Evolutionary conservation across 2,888 invertebrate genomes (phyloP).

Genomic region (Azorinus chamasolen): DNA sequence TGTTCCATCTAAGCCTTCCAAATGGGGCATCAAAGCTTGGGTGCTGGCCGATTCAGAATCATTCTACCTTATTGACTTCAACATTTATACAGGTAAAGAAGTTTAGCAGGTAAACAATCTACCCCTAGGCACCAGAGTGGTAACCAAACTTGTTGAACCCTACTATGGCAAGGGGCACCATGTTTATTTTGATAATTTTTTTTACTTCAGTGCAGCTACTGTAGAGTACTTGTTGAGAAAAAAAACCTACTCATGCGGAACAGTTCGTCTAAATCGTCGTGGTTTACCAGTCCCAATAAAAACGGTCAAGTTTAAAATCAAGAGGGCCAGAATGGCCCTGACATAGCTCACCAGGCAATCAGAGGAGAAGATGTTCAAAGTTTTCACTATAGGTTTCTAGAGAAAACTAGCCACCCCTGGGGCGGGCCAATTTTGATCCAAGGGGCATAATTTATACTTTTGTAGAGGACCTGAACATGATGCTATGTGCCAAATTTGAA

Average conservation of each 20-base stretch:
- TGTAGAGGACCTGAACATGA: too few species aligned
- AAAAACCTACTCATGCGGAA: slow-evolving; percentile 19
- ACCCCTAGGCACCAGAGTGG: slow-evolving; percentile 4
- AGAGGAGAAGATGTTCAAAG: too few species aligned
- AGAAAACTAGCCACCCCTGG: too few species aligned
- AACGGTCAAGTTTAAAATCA: too few species aligned
- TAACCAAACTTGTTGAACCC: slow-evolving; percentile 3
- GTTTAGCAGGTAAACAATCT: background rate
- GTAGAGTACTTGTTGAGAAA: background rate
- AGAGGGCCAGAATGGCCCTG: too few species aligned
- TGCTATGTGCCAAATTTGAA: too few species aligned
- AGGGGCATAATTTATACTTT: too few species aligned
- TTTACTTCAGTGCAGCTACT: slow-evolving; percentile 18
- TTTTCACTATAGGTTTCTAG: too few species aligned
- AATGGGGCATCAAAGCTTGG: slow-evolving; percentile 42
- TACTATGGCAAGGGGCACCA: slow-evolving; percentile 4
- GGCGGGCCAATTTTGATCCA: too few species aligned
- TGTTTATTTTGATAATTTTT: slow-evolving; percentile 30
- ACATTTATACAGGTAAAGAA: slow-evolving; percentile 33
- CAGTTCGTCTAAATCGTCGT: slow-evolving; percentile 16
- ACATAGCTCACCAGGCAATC: too few species aligned
- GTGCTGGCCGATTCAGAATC: slow-evolving; percentile 19
- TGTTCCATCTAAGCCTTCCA: slow-evolving; percentile 22
- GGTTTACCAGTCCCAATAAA: too few species aligned
- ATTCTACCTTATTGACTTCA: slow-evolving; percentile 27